Conservation (phyloP, 2,797 vertebrate species). For the Enteromius argenteus region DNA sequence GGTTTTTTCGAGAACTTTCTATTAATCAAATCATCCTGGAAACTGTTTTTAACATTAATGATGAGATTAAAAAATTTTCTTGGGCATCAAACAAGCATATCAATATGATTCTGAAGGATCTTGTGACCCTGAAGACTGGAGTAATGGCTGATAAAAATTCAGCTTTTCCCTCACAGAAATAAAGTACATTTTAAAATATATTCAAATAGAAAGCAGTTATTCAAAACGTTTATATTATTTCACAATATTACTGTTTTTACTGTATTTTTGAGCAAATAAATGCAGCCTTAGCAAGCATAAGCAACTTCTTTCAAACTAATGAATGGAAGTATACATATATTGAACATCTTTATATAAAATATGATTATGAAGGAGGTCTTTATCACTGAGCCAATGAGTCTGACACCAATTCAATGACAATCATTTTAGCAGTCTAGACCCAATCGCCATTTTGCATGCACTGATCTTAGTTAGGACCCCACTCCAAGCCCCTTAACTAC, state of each 20-base stretch:
- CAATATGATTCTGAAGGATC: background rate
- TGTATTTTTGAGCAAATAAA: background rate
- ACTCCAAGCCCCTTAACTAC: background rate
- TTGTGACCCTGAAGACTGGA: background rate
- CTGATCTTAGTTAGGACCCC: background rate
- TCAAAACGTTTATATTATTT: background rate
- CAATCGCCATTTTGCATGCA: slow-evolving; percentile 3
- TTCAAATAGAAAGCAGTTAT: background rate
- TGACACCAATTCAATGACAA: background rate
- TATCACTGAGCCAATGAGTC: background rate
- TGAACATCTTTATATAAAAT: background rate
- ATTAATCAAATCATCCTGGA: too few species aligned
- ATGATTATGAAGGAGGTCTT: background rate
- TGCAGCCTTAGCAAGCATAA: background rate
- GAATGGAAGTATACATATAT: background rate
- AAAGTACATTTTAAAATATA: background rate
- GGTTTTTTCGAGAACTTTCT: too few species aligned
- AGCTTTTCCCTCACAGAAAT: background rate
- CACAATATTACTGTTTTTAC: background rate
- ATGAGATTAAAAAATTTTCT: background rate
- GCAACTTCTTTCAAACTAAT: background rate
- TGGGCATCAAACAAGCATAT: background rate
- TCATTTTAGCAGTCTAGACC: background rate
- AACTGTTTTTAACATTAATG: background rate
- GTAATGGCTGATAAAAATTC: background rate